Conservation (phyloP, 64 coral and sea anemone genomes). For the Trachythela sp. region DNA sequence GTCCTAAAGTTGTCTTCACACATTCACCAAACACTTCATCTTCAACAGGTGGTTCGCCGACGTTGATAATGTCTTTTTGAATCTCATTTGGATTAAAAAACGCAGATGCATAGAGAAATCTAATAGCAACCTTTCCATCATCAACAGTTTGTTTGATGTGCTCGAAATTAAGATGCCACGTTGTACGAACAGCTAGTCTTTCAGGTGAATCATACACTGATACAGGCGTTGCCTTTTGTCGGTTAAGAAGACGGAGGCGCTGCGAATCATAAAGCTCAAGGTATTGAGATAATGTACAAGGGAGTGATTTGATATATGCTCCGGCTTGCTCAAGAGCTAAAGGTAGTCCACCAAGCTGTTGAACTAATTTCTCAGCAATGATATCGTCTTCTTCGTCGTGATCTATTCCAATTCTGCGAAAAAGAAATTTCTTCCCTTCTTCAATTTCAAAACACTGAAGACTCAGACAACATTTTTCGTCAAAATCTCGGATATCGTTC, state of each 20-base stretch:
- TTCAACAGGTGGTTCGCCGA: too few species aligned
- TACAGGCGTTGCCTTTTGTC: neutral
- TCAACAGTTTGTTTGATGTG: too few species aligned
- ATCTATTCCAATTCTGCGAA: constrained; percentile 20
- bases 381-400: neutral
- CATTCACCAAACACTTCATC: too few species aligned
- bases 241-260: constrained; percentile 21
- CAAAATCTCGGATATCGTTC: too few species aligned
- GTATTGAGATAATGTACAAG: constrained; percentile 1
- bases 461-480: neutral
- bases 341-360: constrained; percentile 35
- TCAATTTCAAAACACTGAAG: constrained; percentile 15
- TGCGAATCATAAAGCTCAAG: neutral
- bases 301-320: constrained; percentile 42
- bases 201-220: too few species aligned
- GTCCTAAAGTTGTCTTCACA: too few species aligned
- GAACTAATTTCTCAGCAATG: neutral
- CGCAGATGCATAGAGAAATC: too few species aligned
- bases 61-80: too few species aligned
- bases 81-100: too few species aligned
- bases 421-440: constrained; percentile 19
- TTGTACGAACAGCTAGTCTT: too few species aligned
- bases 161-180: too few species aligned
- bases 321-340: constrained; percentile 55
- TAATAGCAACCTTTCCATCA: too few species aligned